Percentiles rank a stretch among this genome's conserved stretches.
These are phyloP conservation scores for Trichomycterus rosablanca DNA, from an alignment of 2,113 vertebrate genomes.

Conservation along the genomic window DNA sequence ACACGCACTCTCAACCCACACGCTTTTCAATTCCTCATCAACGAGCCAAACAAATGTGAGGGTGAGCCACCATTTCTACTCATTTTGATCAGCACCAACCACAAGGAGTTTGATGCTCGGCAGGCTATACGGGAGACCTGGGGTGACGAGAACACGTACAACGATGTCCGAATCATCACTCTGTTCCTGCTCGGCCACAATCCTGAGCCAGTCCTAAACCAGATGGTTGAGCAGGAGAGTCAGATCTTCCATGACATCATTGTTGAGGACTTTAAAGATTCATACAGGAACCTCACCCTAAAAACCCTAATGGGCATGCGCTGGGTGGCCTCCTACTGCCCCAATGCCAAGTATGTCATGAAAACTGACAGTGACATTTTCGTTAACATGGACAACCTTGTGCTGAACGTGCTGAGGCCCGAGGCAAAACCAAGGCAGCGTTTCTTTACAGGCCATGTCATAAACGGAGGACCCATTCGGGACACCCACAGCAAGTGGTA, in stretches of 20 bases:
- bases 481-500: slow-evolving; percentile 98
- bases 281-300: slow-evolving; percentile 94
- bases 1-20: slow-evolving; percentile 94
- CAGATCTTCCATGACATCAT: slow-evolving; percentile 97
- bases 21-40: slow-evolving; percentile 89
- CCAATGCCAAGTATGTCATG: slow-evolving; percentile 93
- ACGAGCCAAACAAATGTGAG: slow-evolving; percentile 91
- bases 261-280: slow-evolving; percentile 94
- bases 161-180: slow-evolving; percentile 83
- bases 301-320: slow-evolving; percentile 98
- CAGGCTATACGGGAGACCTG: slow-evolving; percentile 97
- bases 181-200: slow-evolving; percentile 92
- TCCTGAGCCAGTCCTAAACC: slow-evolving; percentile 84
- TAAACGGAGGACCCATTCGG: slow-evolving; percentile 93
- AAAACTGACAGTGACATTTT: slow-evolving; percentile 99
- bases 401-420: slow-evolving; percentile 93
- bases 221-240: slow-evolving; percentile 98
- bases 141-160: slow-evolving; percentile 91
- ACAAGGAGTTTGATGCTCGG: slow-evolving; percentile 96
- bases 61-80: slow-evolving; percentile 82
- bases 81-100: slow-evolving; percentile 96
- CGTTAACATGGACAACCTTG: slow-evolving; percentile 98
- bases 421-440: slow-evolving; percentile 88
- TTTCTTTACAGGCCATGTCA: slow-evolving; percentile 96
- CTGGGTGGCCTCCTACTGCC: slow-evolving; percentile 91